Percentiles rank a stretch among this genome's conserved stretches.
These are phyloP conservation scores for Bombylius major DNA, from an alignment of 2,888 invertebrate species.

Conservation along the genomic window DNA sequence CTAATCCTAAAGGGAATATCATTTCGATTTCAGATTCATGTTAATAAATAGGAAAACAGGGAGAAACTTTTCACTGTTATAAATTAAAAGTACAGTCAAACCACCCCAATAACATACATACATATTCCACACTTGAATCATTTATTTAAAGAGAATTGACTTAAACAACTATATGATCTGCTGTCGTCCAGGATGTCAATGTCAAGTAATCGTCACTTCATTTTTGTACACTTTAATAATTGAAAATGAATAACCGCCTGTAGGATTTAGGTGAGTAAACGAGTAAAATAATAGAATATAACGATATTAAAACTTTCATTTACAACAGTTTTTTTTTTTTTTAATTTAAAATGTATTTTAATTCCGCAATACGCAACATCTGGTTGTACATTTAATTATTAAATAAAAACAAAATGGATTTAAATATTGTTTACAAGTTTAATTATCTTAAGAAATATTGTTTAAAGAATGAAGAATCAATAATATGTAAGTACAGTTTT, in stretches of 20 bases:
- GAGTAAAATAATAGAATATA: too few species aligned
- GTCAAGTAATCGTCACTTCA: neutral
- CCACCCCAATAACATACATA: neutral
- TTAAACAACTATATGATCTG: neutral
- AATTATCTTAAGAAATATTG: too few species aligned
- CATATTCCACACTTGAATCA: neutral
- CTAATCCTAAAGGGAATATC: neutral
- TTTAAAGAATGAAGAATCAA: too few species aligned
- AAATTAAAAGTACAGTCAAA: neutral
- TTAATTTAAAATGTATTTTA: too few species aligned
- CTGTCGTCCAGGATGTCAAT: neutral
- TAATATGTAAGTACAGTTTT: too few species aligned
- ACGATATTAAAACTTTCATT: too few species aligned
- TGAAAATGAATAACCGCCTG: too few species aligned
- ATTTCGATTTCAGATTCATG: conserved; percentile 3
- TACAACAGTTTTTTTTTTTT: too few species aligned
- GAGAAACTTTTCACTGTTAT: neutral
- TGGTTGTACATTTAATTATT: conserved; percentile 17
- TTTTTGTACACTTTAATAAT: neutral
- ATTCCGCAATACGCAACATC: conserved; percentile 14
- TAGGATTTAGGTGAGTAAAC: too few species aligned
- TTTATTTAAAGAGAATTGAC: neutral
- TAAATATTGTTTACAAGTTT: too few species aligned
- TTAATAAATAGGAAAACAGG: conserved; percentile 6
- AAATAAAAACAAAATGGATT: conserved; percentile 7